Conservation (phyloP, 2,797 vertebrate genomes). For the Botia almorhae region DNA sequence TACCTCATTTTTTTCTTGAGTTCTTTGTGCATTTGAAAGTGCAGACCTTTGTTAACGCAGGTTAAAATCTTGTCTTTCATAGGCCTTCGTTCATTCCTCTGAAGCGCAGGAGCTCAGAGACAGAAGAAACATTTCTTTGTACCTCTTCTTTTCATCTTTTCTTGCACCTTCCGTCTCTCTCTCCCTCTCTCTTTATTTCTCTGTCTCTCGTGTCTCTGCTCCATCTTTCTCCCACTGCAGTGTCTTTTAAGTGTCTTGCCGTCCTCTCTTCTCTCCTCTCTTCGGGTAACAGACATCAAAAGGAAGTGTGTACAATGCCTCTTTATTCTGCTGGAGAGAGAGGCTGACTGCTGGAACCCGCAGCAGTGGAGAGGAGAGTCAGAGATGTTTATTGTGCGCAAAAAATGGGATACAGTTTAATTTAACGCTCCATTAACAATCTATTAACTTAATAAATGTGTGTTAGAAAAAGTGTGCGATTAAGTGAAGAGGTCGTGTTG, state of each 20-base stretch:
- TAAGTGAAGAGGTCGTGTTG: slow-evolving; percentile 34
- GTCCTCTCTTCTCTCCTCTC: slow-evolving; percentile 35
- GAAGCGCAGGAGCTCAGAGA: slow-evolving; percentile 25
- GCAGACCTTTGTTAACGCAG: slow-evolving; percentile 31
- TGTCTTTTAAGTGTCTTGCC: slow-evolving; percentile 47
- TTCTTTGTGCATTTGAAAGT: slow-evolving; percentile 22
- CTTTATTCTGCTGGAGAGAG: slow-evolving; percentile 48
- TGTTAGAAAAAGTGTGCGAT: slow-evolving; percentile 18
- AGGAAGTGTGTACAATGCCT: slow-evolving; percentile 43
- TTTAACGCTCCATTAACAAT: slow-evolving; percentile 45
- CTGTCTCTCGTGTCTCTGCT: slow-evolving; percentile 18
- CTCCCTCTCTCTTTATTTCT: slow-evolving; percentile 13
- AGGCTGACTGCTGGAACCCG: slow-evolving; percentile 36
- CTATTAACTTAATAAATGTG: slow-evolving; percentile 43
- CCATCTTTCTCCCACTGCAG: slow-evolving; percentile 30
- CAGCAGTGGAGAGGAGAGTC: neutral
- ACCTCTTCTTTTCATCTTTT: slow-evolving; percentile 25
- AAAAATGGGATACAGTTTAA: slow-evolving; percentile 38
- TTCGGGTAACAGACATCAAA: slow-evolving; percentile 52
- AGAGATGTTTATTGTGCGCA: slow-evolving; percentile 22
- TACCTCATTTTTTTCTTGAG: neutral
- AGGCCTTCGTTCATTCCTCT: slow-evolving; percentile 15
- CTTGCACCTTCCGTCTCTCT: slow-evolving; percentile 15
- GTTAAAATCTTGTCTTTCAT: slow-evolving; percentile 22
- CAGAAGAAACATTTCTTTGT: slow-evolving; percentile 32